phyloP scores from a whole-genome alignment of 1,140 invertebrate species.

The Coptotermes formosanus region DNA sequence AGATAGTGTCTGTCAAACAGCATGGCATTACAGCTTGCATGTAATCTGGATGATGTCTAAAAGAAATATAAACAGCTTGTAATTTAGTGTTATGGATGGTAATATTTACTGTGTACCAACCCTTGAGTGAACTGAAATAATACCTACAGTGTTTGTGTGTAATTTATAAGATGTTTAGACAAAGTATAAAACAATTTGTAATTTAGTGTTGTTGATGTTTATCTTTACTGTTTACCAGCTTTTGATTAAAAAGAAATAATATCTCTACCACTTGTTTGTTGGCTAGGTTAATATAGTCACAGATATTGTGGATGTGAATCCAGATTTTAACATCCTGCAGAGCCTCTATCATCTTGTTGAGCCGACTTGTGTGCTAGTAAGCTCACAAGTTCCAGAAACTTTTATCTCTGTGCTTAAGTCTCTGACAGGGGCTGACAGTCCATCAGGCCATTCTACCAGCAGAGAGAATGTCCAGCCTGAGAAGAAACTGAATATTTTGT shows the following conservation, averaged over 20 bases:
- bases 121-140: background rate
- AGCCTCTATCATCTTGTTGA: conserved; percentile 61
- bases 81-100: conserved; percentile 33
- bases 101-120: conserved; percentile 29
- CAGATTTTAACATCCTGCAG: conserved; percentile 57
- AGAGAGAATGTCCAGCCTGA: too few species aligned
- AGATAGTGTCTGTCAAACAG: too few species aligned
- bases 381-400: conserved; percentile 50
- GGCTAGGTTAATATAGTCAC: conserved; percentile 57
- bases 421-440: background rate
- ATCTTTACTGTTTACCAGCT: background rate
- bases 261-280: conserved; percentile 28
- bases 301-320: conserved; percentile 58
- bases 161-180: background rate
- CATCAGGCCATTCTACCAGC: too few species aligned
- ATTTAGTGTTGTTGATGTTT: background rate
- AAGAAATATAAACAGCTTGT: too few species aligned
- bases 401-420: conserved; percentile 41
- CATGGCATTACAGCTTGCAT: too few species aligned
- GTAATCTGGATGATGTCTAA: too few species aligned
- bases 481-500: background rate
- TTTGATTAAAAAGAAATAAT: background rate
- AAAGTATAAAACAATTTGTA: background rate
- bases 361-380: conserved; percentile 57
- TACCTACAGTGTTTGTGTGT: too few species aligned